These are phyloP conservation scores for Sinosuthora webbiana DNA, from an alignment of 2,113 vertebrate species.

Conservation along the genomic window DNA sequence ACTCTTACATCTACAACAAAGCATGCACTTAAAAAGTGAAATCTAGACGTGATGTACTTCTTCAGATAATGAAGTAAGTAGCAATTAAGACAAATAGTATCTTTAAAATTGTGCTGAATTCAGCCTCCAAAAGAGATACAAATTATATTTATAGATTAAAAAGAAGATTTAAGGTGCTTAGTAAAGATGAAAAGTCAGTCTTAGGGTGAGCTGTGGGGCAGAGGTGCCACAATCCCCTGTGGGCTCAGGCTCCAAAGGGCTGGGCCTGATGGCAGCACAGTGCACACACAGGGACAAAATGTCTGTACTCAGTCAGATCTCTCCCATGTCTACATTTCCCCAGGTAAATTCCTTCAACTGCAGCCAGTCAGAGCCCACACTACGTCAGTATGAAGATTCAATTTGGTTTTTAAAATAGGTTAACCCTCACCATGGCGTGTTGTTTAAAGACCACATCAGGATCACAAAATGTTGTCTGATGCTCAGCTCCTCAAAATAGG, in stretches of 20 bases:
- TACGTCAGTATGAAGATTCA: background rate
- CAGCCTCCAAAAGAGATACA: background rate
- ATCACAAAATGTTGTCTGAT: background rate
- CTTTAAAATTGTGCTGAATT: background rate
- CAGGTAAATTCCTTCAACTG: background rate
- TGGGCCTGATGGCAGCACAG: background rate
- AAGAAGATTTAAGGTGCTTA: background rate
- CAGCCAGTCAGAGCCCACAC: background rate
- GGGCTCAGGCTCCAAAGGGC: background rate
- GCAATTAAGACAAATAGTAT: background rate
- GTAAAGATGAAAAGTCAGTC: accelerated
- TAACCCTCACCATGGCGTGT: accelerated
- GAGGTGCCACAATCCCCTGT: accelerated
- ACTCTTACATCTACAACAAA: background rate
- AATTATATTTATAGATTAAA: background rate
- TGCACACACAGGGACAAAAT: accelerated
- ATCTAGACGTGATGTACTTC: background rate
- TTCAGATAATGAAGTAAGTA: background rate
- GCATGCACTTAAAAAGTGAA: background rate
- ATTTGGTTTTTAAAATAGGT: background rate
- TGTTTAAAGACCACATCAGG: background rate
- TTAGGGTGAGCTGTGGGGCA: background rate
- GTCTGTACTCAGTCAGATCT: background rate
- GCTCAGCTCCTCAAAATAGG: background rate
- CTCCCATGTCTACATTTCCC: background rate